A percentile compares a stretch with the other conserved stretches of the same genome.
phyloP scores from a whole-genome alignment of 2,113 vertebrate genomes.

The Orycteropus afer region DNA sequence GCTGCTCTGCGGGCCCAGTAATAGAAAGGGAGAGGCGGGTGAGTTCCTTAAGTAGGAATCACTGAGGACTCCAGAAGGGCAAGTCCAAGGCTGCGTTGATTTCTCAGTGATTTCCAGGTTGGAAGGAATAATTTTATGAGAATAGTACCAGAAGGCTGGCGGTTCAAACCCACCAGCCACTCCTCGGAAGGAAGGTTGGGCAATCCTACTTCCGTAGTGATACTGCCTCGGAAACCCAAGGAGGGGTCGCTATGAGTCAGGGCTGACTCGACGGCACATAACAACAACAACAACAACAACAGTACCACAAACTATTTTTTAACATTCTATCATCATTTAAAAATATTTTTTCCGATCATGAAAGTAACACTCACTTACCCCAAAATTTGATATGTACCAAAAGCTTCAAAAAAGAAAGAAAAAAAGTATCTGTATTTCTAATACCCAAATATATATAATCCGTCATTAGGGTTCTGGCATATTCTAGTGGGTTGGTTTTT shows the following conservation, averaged over 20 bases:
- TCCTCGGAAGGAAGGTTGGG: too few relatives aligned
- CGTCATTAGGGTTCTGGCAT: neutral
- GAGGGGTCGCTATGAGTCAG: too few relatives aligned
- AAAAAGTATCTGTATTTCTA: neutral
- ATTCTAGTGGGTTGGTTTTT: neutral
- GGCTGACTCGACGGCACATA: too few relatives aligned
- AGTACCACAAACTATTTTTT: neutral
- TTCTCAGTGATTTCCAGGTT: conserved; percentile 30
- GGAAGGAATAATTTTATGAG: conserved; percentile 17
- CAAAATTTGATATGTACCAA: neutral
- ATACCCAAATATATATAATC: conserved; percentile 47
- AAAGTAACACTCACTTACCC: neutral
- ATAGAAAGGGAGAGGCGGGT: neutral
- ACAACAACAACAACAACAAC: too few relatives aligned
- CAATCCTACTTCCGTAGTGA: too few relatives aligned
- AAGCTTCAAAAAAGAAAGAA: neutral
- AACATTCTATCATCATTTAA: neutral
- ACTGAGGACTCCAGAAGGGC: neutral
- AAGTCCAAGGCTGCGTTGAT: neutral
- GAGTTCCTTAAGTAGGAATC: neutral
- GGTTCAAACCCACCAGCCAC: too few relatives aligned
- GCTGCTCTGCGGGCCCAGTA: neutral
- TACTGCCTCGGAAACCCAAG: too few relatives aligned
- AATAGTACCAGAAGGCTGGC: too few relatives aligned
- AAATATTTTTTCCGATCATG: conserved; percentile 27